These are phyloP conservation scores for Syngnathus typhle DNA, from an alignment of 2,113 vertebrate species.

Conservation along the genomic window DNA sequence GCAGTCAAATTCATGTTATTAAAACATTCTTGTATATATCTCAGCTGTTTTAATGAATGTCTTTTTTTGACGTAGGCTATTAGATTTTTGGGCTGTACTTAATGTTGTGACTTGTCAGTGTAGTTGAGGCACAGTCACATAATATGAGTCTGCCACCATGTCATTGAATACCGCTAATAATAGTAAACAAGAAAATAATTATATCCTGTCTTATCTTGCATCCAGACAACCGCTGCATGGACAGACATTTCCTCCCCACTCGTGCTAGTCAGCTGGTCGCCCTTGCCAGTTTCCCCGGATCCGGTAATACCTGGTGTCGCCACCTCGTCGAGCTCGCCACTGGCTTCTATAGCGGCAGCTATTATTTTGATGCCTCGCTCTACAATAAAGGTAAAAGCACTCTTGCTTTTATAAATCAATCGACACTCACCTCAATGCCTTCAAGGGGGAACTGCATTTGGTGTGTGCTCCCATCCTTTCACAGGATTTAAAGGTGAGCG, in stretches of 20 bases:
- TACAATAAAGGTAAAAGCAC: conserved; percentile 88
- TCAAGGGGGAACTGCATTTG: not conserved
- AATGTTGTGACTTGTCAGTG: too few species aligned
- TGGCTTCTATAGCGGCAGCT: conserved; percentile 94
- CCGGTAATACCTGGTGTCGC: conserved; percentile 95
- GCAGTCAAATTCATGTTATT: too few species aligned
- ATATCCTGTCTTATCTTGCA: not conserved
- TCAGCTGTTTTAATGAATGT: not conserved
- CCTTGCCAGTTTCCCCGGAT: conserved; percentile 92
- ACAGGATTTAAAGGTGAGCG: conserved; percentile 94
- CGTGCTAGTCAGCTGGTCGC: conserved; percentile 83
- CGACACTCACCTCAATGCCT: not conserved
- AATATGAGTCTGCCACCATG: not conserved
- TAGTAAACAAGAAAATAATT: not conserved
- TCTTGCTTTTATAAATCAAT: not conserved
- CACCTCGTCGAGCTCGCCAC: conserved; percentile 95
- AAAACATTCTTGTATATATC: not conserved
- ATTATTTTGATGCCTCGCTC: conserved; percentile 95
- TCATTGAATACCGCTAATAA: not conserved
- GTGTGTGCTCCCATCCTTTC: conserved; percentile 2
- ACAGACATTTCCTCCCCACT: conserved; percentile 82
- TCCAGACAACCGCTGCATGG: conserved; percentile 95
- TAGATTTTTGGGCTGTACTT: not conserved
- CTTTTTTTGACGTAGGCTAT: too few species aligned
- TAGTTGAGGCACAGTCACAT: not conserved